Conservation (phyloP, 1,140 invertebrate genomes). For the Wasmannia auropunctata region DNA sequence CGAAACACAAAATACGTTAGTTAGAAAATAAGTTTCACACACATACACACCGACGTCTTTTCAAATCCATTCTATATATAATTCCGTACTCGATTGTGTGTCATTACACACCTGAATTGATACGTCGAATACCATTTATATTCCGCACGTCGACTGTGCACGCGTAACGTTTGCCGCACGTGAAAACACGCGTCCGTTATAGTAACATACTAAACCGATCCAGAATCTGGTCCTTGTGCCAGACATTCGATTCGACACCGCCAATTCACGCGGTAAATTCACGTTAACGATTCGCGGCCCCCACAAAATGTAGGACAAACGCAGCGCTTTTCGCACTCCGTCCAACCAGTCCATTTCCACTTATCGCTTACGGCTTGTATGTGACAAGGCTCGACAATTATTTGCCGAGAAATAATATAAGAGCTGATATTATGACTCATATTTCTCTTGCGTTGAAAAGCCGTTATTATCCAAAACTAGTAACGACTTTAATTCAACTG, state of each 20-base stretch:
- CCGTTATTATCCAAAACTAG: not conserved
- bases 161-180: conserved; percentile 14
- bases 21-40: not conserved
- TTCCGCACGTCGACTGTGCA: conserved; percentile 24
- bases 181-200: conserved; percentile 70
- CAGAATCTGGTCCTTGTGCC: conserved; percentile 62
- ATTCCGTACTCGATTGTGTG: not conserved
- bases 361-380: not conserved
- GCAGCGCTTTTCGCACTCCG: not conserved
- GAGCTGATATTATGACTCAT: not conserved
- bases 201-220: conserved; percentile 77
- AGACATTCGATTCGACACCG: conserved; percentile 40
- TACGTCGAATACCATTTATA: conserved; percentile 24
- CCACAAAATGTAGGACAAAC: conserved; percentile 34
- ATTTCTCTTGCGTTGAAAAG: conserved; percentile 14
- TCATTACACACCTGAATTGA: not conserved
- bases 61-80: not conserved
- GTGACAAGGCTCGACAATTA: not conserved
- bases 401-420: not conserved
- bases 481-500: conserved; percentile 1
- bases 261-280: conserved; percentile 47
- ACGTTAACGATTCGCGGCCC: conserved; percentile 22
- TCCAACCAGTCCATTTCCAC: not conserved
- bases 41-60: not conserved
- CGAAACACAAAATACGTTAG: not conserved